Evolutionary conservation across 2,113 vertebrate species (phyloP), one percentile per base, ranked within the genome.

Genomic region (Neomonachus schauinslandi): DNA sequence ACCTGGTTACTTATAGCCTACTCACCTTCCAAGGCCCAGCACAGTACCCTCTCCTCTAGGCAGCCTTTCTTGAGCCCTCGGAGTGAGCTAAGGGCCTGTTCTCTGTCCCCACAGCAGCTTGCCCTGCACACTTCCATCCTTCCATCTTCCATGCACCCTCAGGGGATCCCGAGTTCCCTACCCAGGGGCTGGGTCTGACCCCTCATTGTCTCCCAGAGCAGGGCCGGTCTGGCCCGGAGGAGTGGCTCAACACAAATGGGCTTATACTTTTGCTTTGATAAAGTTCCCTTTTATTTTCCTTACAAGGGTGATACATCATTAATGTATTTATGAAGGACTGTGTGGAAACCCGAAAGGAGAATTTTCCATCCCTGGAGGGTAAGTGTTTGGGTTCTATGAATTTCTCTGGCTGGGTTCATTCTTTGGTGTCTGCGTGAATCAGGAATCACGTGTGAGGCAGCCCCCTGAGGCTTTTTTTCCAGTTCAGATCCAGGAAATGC

Each of bases 381-480:
- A 18, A 12, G 21, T 13, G 84, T 63, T 57, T 18, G n/a, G 65
- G 65, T 97, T 49, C 33, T 28, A 18, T 55, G 57, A 46, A 19
- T 61, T 80, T n/a, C 24, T 15, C 39, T 81, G 90, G 51, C 24
- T 26, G 67, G 85, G 67, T 18, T 93, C 13, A 9, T 28, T 71
- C 96, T 83, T 91, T 57, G 77, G 91, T 79, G 95, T 85, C 49
- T 77, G 2, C 42, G 88, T 98, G 95, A 98, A 65, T 97, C 98
- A 98, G 91, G 42, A 79, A 51, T 91, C 98, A 97, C 76, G 93
- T 42, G 96, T 7, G 49, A 83, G 96, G 89, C 49, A 36, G 88
- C 39, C 39, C 85, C 55, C 49, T 71, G 59, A 4, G 31, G 53
- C 85, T 4, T 39, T 71, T 65, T 86, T 97, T 80, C 96, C 97